phyloP scores from a whole-genome alignment of 2,888 invertebrate species.

The Pollenia griseotomentosa region DNA sequence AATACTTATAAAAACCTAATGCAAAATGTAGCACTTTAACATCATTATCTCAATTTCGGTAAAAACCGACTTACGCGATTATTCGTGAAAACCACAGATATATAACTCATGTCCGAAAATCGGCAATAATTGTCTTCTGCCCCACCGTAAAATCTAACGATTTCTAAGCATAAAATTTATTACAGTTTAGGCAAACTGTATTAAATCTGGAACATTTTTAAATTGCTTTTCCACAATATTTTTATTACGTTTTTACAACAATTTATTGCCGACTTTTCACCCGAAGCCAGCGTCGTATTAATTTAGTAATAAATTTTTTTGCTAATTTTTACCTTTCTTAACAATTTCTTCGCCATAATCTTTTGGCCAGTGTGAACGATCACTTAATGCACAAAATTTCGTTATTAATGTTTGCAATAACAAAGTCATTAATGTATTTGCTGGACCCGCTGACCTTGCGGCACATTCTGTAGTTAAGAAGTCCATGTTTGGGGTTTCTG shows the following conservation, averaged over 20 bases:
- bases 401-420: conserved; percentile 86
- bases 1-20: too few relatives aligned
- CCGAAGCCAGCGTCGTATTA: not conserved
- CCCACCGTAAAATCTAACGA: too few relatives aligned
- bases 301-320: not conserved
- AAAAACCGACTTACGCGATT: too few relatives aligned
- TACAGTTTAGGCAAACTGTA: too few relatives aligned
- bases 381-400: conserved; percentile 87
- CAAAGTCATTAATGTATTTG: conserved; percentile 85
- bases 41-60: too few relatives aligned
- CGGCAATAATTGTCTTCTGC: too few relatives aligned
- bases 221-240: not conserved
- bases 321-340: conserved; percentile 63
- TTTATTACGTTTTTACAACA: too few relatives aligned
- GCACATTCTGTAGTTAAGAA: conserved; percentile 81
- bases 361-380: conserved; percentile 86
- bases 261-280: not conserved
- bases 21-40: too few relatives aligned
- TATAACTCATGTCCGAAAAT: too few relatives aligned
- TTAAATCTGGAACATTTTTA: too few relatives aligned
- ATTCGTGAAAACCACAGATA: too few relatives aligned
- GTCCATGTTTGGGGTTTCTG: conserved; percentile 78
- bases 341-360: conserved; percentile 83
- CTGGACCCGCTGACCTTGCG: conserved; percentile 82
- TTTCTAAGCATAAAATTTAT: too few relatives aligned